A percentile compares a stretch with the other conserved stretches of the same genome.
phyloP scores from a whole-genome alignment of 2,888 invertebrate species.

The Hypolimnas misippus region DNA sequence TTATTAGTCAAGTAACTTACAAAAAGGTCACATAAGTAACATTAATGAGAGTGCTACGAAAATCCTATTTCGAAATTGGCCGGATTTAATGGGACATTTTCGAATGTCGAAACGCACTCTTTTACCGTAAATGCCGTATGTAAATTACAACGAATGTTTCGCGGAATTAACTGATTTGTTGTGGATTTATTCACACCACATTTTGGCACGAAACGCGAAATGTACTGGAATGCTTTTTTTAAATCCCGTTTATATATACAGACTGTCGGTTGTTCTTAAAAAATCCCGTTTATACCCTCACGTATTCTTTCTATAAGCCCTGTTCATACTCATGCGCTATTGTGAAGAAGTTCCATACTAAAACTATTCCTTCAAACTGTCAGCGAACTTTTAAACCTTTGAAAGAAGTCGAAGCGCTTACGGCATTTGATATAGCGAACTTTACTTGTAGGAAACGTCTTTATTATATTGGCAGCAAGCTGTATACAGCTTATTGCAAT shows the following conservation, averaged over 20 bases:
- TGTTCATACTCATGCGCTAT: neutral
- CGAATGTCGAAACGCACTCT: conserved; percentile 54
- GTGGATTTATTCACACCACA: conserved; percentile 47
- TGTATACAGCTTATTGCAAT: neutral
- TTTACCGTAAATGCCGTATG: conserved; percentile 51
- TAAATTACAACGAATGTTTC: conserved; percentile 52
- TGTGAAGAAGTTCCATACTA: neutral
- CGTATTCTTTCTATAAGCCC: conserved; percentile 4
- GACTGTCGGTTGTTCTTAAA: neutral
- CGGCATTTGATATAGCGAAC: conserved; percentile 8
- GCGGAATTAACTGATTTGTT: conserved; percentile 52
- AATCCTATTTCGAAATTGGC: conserved; percentile 56
- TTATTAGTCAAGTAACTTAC: neutral
- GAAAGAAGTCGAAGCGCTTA: conserved; percentile 15
- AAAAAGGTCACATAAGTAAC: conserved; percentile 4
- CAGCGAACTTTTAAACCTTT: conserved; percentile 12
- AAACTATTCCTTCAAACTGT: conserved; percentile 10
- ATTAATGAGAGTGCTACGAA: conserved; percentile 30
- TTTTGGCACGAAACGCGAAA: conserved; percentile 42
- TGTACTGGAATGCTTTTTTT: conserved; percentile 32
- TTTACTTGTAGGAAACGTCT: conserved; percentile 4
- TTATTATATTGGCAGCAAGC: neutral
- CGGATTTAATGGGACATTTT: conserved; percentile 53
- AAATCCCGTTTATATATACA: conserved; percentile 17
- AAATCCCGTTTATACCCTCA: conserved; percentile 9